Base-by-base conservation (phyloP, 1,140 invertebrate species). In the Aphidius gifuensis region DNA sequence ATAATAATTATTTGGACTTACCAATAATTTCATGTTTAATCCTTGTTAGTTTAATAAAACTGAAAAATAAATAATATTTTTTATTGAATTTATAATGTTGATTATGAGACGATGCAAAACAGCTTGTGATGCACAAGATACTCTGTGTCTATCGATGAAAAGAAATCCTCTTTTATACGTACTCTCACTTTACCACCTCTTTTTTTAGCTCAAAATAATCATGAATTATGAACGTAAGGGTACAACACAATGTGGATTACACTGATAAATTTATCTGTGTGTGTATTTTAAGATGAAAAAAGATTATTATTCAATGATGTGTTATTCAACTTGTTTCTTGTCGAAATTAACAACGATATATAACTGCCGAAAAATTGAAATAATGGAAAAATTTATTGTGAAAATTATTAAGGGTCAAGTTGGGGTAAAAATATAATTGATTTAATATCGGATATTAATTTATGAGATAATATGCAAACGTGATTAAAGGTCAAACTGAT, bases 151-250 rank as follows among this genome's bases (percentile, higher is more conserved):
- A 67, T 65, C 59, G 67, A 74, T 74, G 73, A 73, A 76, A 78
- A 76, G 77, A 74, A 81, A 75, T 80, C 76, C 68, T 70, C 76
- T 80, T 81, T 80, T 81, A 81, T 81, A 81, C 76, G 54, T 50
- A 78, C 77, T 81, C 80, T 81, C 80, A 79, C 78, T 76, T 78
- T 74, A 73, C 69, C 76, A 76, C 76, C 49, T 61, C 58, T 42
- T 32, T 32, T 32, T 32, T 32, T 62, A 73, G 67, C 71, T 71
- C 66, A 58, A 54, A 43, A 62, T 39, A 69, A 69, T 68, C 69
- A 66, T 72, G 69, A 72, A 75, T 74, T 75, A 74, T 72, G 69
- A 69, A 74, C 50, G 57, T 62, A 59, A 61, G 51, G 49, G 46
- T 62, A 32, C 23, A 32, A 32, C 23, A 32, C 23, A 32, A 62